Conservation (phyloP, 2,797 vertebrate genomes). For the Mus minutoides region DNA sequence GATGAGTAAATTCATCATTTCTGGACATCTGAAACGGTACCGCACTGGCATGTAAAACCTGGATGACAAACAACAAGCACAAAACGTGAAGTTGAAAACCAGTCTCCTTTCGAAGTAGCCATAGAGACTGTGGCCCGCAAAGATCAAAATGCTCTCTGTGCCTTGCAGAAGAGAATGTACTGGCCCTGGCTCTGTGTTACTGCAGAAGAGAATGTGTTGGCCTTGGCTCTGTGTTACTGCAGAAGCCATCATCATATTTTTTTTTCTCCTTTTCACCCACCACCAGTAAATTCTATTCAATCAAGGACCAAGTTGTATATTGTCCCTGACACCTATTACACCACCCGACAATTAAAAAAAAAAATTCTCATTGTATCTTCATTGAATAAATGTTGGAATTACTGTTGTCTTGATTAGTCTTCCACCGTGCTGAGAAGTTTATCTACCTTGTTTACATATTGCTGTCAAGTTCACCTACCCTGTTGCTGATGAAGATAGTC, state of each 20-base stretch:
- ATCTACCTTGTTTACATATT: background rate
- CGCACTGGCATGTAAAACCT: background rate
- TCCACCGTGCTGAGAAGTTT: background rate
- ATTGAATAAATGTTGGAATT: too few relatives aligned
- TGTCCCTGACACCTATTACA: background rate
- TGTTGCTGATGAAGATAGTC: too few relatives aligned
- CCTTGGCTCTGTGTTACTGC: background rate
- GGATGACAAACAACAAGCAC: background rate
- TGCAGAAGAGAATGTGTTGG: background rate
- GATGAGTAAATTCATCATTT: conserved; percentile 35
- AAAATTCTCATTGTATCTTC: background rate
- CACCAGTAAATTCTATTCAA: background rate
- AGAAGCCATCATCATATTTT: background rate
- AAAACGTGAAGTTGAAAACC: background rate
- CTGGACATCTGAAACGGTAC: conserved; percentile 5
- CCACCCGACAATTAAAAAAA: too few relatives aligned
- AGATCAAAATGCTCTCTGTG: background rate
- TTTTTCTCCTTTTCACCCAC: background rate
- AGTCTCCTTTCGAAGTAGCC: background rate
- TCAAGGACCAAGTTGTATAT: background rate
- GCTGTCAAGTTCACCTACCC: background rate
- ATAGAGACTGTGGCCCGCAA: background rate
- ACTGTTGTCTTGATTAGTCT: background rate
- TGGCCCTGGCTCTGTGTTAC: background rate
- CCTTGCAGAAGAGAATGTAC: background rate